phyloP scores from a whole-genome alignment of 1,140 invertebrate genomes.

The Drosophila nigrodunni region DNA sequence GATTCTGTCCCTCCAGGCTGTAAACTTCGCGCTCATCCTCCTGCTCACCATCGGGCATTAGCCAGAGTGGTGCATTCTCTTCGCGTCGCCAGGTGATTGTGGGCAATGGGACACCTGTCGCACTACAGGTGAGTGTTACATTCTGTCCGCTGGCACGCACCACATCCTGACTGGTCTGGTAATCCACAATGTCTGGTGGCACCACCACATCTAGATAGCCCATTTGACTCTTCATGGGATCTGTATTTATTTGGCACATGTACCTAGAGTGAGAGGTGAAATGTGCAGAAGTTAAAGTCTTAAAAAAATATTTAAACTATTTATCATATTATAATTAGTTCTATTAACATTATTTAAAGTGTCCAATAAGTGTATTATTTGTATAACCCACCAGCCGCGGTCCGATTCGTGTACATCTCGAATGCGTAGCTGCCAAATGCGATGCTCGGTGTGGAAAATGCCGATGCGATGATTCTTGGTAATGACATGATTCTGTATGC shows the following conservation, averaged over 20 bases:
- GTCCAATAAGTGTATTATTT: too few relatives aligned
- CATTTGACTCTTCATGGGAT: slow-evolving; percentile 95
- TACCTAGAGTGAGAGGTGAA: slow-evolving; percentile 39
- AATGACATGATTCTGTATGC: slow-evolving; percentile 94
- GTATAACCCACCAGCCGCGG: slow-evolving; percentile 87
- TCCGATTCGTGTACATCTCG: slow-evolving; percentile 91
- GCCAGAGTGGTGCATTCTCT: slow-evolving; percentile 86
- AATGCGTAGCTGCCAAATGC: slow-evolving; percentile 94
- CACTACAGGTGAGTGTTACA: slow-evolving; percentile 90
- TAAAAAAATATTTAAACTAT: too few relatives aligned
- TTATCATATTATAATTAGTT: not conserved
- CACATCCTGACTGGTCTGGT: slow-evolving; percentile 90
- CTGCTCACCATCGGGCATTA: slow-evolving; percentile 17
- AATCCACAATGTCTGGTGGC: slow-evolving; percentile 91
- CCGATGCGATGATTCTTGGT: slow-evolving; percentile 94
- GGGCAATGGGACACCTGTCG: slow-evolving; percentile 89
- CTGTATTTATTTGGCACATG: slow-evolving; percentile 96
- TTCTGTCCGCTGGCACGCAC: slow-evolving; percentile 90
- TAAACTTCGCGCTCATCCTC: slow-evolving; percentile 62
- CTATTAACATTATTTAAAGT: not conserved
- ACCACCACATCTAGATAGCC: slow-evolving; percentile 95
- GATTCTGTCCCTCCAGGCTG: slow-evolving; percentile 82
- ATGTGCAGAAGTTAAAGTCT: too few relatives aligned
- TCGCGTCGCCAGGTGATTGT: slow-evolving; percentile 89
- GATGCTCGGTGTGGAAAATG: slow-evolving; percentile 92